These are phyloP conservation scores for Chaetodon auriga DNA, from an alignment of 2,113 vertebrate genomes.

Conservation along the genomic window DNA sequence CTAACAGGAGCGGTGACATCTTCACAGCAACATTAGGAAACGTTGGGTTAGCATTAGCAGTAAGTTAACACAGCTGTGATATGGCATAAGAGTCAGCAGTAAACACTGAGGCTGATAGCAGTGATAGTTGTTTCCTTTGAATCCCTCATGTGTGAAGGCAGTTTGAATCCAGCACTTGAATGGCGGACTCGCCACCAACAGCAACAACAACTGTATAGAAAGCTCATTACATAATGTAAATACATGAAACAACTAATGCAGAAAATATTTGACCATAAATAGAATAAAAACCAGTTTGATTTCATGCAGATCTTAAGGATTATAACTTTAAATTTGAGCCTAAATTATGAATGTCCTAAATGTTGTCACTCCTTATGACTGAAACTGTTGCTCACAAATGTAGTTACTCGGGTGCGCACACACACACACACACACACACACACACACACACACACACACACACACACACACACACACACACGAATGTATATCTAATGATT, in stretches of 20 bases:
- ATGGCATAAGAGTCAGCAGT: background rate
- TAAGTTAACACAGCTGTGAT: background rate
- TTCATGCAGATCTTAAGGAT: slow-evolving; percentile 10
- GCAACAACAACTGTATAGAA: background rate
- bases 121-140: background rate
- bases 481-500: background rate
- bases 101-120: background rate
- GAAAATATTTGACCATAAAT: background rate
- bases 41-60: background rate
- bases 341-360: slow-evolving; percentile 19
- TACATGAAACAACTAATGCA: background rate
- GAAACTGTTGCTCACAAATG: background rate
- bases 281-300: background rate
- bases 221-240: background rate
- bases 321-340: slow-evolving; percentile 24
- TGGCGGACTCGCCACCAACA: background rate
- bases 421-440: background rate
- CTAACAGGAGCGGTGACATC: no score
- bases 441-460: slow-evolving; percentile 5
- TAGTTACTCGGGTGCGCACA: background rate
- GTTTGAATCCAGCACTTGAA: background rate
- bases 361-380: slow-evolving; percentile 17
- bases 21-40: background rate
- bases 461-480: background rate
- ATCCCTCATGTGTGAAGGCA: background rate